phyloP scores from a whole-genome alignment of 2,888 invertebrate genomes.

The Steinernema hermaphroditum region DNA sequence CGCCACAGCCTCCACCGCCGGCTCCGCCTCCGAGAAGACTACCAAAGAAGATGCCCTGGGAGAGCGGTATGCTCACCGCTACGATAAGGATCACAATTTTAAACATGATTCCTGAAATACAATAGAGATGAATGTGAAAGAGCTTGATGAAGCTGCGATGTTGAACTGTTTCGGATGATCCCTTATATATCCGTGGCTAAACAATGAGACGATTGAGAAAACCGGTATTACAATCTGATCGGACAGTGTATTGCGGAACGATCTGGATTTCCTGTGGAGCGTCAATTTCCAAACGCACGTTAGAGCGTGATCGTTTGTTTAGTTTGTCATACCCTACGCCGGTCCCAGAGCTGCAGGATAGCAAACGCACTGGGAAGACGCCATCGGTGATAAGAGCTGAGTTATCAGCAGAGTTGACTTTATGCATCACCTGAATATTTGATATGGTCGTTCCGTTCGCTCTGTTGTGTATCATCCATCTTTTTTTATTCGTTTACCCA shows the following conservation, averaged over 20 bases:
- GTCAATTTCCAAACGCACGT: too few species aligned
- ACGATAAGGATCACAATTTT: neutral
- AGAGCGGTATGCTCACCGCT: neutral
- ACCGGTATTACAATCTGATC: constrained; percentile 54
- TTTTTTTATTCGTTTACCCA: too few species aligned
- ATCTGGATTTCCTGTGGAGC: constrained; percentile 3
- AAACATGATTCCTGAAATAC: neutral
- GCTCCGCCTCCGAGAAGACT: neutral
- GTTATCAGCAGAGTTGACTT: too few species aligned
- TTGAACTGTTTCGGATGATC: neutral
- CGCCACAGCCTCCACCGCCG: neutral
- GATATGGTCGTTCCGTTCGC: too few species aligned
- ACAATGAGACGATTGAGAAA: constrained; percentile 44
- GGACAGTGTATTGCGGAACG: constrained; percentile 59
- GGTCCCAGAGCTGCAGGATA: too few species aligned
- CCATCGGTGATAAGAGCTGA: too few species aligned
- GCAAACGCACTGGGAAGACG: too few species aligned
- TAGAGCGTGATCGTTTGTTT: too few species aligned
- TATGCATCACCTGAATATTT: too few species aligned
- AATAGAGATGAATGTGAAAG: neutral
- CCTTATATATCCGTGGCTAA: neutral
- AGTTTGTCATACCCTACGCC: too few species aligned
- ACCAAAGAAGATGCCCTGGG: too few species aligned
- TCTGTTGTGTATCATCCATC: too few species aligned
- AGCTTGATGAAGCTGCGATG: neutral